Evolutionary conservation across 1,140 invertebrate genomes (phyloP).

Genomic region (Scaptomyza graminum): DNA sequence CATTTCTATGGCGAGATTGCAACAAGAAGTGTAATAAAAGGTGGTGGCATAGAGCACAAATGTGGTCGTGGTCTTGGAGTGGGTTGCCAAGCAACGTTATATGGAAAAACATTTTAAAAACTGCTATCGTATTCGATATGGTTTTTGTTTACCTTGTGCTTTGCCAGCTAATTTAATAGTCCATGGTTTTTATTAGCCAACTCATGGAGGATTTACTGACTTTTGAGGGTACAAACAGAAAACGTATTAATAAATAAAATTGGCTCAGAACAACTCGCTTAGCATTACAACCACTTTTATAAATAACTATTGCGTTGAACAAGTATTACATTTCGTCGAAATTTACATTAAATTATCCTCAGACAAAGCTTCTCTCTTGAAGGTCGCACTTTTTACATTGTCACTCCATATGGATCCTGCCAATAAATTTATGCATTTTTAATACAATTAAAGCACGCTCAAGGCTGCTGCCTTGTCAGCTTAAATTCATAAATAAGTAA

Average conservation of each 20-base stretch:
- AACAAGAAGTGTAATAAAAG: not conserved
- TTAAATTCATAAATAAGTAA: slow-evolving; percentile 52
- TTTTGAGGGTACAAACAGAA: no score
- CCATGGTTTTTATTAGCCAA: slow-evolving; percentile 7
- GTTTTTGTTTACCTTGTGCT: slow-evolving; percentile 1
- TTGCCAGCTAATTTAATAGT: slow-evolving; percentile 37
- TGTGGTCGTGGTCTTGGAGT: not conserved
- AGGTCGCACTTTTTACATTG: slow-evolving; percentile 8
- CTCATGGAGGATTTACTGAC: slow-evolving; percentile 1
- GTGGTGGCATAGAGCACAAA: not conserved
- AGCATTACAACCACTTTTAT: no score
- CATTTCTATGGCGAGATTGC: slow-evolving; percentile 19
- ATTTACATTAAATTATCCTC: not conserved
- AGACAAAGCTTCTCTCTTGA: not conserved
- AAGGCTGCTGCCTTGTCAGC: slow-evolving; percentile 56
- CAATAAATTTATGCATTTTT: slow-evolving; percentile 38
- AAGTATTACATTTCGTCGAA: no score
- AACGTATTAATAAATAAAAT: no score
- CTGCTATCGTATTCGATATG: slow-evolving; percentile 16
- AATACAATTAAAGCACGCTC: slow-evolving; percentile 63
- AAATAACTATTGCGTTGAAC: no score
- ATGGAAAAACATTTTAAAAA: slow-evolving; percentile 34
- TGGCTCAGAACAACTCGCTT: no score
- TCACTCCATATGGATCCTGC: slow-evolving; percentile 52
- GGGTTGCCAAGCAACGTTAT: slow-evolving; percentile 22